A percentile compares a stretch with the other conserved stretches of the same genome.
Conservation (phyloP, 2,888 invertebrate genomes). For the Nomada hirtipes region DNA sequence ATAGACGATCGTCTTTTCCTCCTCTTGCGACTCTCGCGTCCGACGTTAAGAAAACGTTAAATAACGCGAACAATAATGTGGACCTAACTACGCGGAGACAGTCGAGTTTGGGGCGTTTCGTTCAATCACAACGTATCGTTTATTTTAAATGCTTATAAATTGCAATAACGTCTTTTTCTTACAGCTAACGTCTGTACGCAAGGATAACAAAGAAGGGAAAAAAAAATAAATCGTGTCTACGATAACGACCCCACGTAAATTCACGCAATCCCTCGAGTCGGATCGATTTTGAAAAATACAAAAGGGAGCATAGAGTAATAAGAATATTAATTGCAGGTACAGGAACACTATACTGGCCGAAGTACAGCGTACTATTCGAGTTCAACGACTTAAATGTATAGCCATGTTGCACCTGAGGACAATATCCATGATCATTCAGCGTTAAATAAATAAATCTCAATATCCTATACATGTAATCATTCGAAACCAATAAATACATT, state of each 20-base stretch:
- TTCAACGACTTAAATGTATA: constrained; percentile 19
- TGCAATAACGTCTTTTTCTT: background rate
- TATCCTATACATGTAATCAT: background rate
- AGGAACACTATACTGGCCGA: constrained; percentile 32
- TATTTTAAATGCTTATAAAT: constrained; percentile 34
- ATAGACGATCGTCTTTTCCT: background rate
- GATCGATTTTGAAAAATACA: constrained; percentile 17
- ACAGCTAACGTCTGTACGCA: constrained; percentile 11
- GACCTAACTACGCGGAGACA: background rate
- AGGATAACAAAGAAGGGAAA: constrained; percentile 4
- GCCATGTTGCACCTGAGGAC: constrained; percentile 26
- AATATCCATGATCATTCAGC: background rate
- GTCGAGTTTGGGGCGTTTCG: background rate
- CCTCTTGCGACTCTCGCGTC: background rate
- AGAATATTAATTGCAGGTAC: constrained; percentile 45
- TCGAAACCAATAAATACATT: background rate
- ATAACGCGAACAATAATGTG: background rate
- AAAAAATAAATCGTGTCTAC: background rate
- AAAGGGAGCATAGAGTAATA: constrained; percentile 13
- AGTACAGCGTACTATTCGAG: constrained; percentile 30
- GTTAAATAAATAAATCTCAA: background rate
- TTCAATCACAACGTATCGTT: constrained; percentile 6
- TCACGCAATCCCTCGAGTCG: background rate
- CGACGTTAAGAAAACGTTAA: background rate
- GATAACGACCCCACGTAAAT: background rate